Base-by-base conservation (phyloP, 2,113 vertebrate species). In the Pseudopodoces humilis region DNA sequence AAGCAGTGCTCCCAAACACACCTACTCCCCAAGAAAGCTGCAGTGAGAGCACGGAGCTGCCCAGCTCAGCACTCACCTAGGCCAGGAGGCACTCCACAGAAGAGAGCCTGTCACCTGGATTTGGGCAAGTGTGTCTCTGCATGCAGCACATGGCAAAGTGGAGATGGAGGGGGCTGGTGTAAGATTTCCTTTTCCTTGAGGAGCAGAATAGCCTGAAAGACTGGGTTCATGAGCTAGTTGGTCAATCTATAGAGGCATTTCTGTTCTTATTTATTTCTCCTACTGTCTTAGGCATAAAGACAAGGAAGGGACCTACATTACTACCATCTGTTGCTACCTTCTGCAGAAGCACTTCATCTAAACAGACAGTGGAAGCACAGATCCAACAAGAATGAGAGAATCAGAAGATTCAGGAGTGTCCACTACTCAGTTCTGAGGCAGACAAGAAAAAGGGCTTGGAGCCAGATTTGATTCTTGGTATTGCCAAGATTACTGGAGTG, bases 241-340 rank as follows among this genome's bases (percentile, higher is more conserved):
- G 35, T 39, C 59, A 86, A 63, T 56, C 46, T 44, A 33, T 3
- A 30, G 21, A 50, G 44, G 13, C 37, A 68, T 68, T 84, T 82
- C 81, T 53, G 18, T 37, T 75, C 67, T 39, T 20, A 85, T 92
- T 94, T 86, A 68, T 75, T 93, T 90, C 37, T 78, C 58, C 39
- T 80, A 53, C 35, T 44, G 9, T 86, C 35, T 90, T 71, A 83
- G 52, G 67, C 4, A 0, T 67, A 68, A 88, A 90, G 75, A 88
- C 70, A 90, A 83, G 75, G 30, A 76, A 89, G 18, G 17, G 46
- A 80, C 67, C 50, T 75, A 79, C 41, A 49, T 60, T 90, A 56
- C 24, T 64, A 89, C 90, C 92, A 94, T 82, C 87, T 91, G 93
- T 49, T 91, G 70, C 84, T 79, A 94, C 58, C 44, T 93, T 89